Conservation (phyloP, 2,888 invertebrate genomes). For the Nasonovia ribisnigri region DNA sequence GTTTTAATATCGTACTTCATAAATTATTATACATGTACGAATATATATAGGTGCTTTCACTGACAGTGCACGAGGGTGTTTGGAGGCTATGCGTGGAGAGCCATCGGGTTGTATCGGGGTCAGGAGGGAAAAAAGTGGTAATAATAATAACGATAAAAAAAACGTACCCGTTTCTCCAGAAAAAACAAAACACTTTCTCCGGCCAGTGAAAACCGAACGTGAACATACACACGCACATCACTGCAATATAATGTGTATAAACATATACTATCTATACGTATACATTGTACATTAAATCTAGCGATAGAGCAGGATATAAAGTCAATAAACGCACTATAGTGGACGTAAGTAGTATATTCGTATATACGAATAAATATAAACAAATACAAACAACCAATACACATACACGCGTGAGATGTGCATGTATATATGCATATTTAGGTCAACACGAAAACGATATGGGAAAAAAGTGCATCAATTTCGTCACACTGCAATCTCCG, state of each 20-base stretch:
- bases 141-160: constrained; percentile 9
- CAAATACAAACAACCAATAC: not conserved
- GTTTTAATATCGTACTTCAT: not conserved
- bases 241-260: not conserved
- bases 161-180: constrained; percentile 27
- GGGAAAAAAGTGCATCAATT: constrained; percentile 47
- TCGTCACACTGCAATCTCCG: constrained; percentile 48
- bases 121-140: constrained; percentile 50
- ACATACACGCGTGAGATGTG: not conserved
- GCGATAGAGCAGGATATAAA: not conserved
- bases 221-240: constrained; percentile 19
- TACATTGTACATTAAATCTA: not conserved
- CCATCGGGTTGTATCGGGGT: constrained; percentile 28
- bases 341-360: not conserved
- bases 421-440: not conserved
- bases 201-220: constrained; percentile 61
- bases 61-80: constrained; percentile 36
- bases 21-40: not conserved
- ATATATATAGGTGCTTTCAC: constrained; percentile 44
- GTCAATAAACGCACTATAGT: not conserved
- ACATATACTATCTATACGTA: not conserved
- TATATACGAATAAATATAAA: not conserved
- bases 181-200: constrained; percentile 62
- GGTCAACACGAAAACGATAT: constrained; percentile 54
- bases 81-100: not conserved